A percentile compares a stretch with the other conserved stretches of the same genome.
Conservation (phyloP, 2,888 invertebrate species). For the Melanargia galathea region DNA sequence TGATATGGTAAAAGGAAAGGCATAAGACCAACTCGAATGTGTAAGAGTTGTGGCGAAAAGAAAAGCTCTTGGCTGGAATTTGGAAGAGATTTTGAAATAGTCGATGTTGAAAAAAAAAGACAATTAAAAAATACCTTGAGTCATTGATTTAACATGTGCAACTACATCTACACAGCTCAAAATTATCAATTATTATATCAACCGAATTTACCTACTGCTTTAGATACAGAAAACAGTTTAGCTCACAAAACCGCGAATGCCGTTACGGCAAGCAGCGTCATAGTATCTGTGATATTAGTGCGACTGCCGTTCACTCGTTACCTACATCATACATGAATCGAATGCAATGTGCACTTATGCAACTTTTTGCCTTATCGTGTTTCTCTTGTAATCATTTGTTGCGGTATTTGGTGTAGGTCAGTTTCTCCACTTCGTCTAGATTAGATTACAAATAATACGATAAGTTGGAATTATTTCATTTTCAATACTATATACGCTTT, state of each 20-base stretch:
- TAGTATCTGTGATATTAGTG: slow-evolving; percentile 22
- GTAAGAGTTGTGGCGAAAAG: too few relatives aligned
- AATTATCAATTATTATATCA: slow-evolving; percentile 12
- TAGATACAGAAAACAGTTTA: slow-evolving; percentile 19
- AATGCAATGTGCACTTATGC: slow-evolving; percentile 52
- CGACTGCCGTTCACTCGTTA: slow-evolving; percentile 13
- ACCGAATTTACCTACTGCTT: slow-evolving; percentile 31
- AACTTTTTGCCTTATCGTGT: slow-evolving; percentile 59
- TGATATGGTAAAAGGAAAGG: too few relatives aligned
- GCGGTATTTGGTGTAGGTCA: slow-evolving; percentile 73
- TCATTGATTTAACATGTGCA: background rate
- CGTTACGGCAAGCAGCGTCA: slow-evolving; percentile 16
- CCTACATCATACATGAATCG: slow-evolving; percentile 15
- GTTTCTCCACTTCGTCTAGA: slow-evolving; percentile 61
- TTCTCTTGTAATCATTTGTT: slow-evolving; percentile 59
- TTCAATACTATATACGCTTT: slow-evolving; percentile 10
- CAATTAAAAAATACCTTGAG: background rate
- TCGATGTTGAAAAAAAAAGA: background rate
- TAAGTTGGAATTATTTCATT: slow-evolving; percentile 15
- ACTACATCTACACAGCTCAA: background rate
- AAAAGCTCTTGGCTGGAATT: too few relatives aligned
- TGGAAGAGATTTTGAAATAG: background rate
- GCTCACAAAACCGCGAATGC: slow-evolving; percentile 24
- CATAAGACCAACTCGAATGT: too few relatives aligned
- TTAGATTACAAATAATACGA: slow-evolving; percentile 63